Conservation (phyloP, 2,888 invertebrate genomes). For the Sinopyrophorus schimmeli region DNA sequence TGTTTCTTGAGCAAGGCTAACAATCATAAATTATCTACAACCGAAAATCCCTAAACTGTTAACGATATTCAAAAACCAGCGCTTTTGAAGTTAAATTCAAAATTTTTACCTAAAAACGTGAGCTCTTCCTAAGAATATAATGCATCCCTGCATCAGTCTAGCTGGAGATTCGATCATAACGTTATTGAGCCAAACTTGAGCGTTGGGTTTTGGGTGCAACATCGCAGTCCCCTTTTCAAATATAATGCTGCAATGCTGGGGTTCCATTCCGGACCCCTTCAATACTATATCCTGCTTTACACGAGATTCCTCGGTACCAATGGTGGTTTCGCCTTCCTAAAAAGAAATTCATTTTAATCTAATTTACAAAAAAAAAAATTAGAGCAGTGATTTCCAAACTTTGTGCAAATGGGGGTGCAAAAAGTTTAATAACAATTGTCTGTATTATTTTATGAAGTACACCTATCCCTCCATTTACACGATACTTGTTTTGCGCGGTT, state of each 20-base stretch:
- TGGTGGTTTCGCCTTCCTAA: constrained; percentile 82
- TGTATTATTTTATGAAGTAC: no score
- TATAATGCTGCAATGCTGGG: constrained; percentile 77
- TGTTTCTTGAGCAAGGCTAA: no score
- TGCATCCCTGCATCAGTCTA: constrained; percentile 75
- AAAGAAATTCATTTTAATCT: constrained; percentile 30
- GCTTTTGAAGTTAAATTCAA: no score
- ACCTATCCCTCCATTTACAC: no score
- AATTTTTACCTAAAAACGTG: constrained; percentile 58
- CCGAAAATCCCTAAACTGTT: no score
- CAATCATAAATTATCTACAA: no score
- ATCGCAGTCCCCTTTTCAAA: constrained; percentile 74
- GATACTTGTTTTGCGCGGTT: no score
- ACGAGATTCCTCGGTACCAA: constrained; percentile 76
- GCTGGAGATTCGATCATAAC: constrained; percentile 77
- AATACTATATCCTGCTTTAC: constrained; percentile 76
- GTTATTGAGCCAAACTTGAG: constrained; percentile 83
- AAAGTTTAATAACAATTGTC: no score
- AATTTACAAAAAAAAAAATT: no score
- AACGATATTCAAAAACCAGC: no score
- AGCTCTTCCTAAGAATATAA: constrained; percentile 65
- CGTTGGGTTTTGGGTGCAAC: constrained; percentile 70
- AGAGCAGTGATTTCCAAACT: no score
- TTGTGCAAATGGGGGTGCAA: no score
- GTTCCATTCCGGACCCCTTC: constrained; percentile 74